Conservation (phyloP, 2,113 vertebrate species). For the Gnathonemus echidnorhynchus region DNA sequence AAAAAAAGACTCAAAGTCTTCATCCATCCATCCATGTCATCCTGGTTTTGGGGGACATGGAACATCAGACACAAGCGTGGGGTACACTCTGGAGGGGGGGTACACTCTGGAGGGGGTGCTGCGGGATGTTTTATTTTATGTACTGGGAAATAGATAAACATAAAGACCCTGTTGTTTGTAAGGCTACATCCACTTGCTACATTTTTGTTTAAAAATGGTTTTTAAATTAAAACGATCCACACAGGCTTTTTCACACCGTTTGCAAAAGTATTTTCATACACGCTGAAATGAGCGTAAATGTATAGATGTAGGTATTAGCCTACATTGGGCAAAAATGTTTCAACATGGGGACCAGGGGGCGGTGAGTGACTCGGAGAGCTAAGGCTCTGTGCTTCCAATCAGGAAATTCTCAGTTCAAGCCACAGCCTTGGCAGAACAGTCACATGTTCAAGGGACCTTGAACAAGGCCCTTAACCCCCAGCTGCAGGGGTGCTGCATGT, state of each 20-base stretch:
- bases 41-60: background rate
- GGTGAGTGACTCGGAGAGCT: background rate
- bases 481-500: background rate
- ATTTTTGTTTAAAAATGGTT: background rate
- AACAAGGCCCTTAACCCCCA: background rate
- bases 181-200: background rate
- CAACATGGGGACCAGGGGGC: background rate
- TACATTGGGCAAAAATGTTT: background rate
- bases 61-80: background rate
- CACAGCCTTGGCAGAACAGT: background rate
- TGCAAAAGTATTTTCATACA: background rate
- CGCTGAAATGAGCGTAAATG: background rate
- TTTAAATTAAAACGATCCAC: background rate
- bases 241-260: background rate
- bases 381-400: too few relatives aligned
- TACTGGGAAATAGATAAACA: background rate
- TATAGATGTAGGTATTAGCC: background rate
- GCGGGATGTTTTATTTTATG: background rate
- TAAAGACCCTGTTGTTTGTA: background rate
- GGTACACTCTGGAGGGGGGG: background rate
- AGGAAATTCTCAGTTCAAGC: background rate
- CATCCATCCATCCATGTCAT: background rate
- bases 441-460: background rate
- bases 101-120: background rate
- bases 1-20: background rate